A percentile compares a stretch with the other conserved stretches of the same genome.
These are phyloP conservation scores for Ennomos erosarius DNA, from an alignment of 2,888 invertebrate species.

Conservation along the genomic window DNA sequence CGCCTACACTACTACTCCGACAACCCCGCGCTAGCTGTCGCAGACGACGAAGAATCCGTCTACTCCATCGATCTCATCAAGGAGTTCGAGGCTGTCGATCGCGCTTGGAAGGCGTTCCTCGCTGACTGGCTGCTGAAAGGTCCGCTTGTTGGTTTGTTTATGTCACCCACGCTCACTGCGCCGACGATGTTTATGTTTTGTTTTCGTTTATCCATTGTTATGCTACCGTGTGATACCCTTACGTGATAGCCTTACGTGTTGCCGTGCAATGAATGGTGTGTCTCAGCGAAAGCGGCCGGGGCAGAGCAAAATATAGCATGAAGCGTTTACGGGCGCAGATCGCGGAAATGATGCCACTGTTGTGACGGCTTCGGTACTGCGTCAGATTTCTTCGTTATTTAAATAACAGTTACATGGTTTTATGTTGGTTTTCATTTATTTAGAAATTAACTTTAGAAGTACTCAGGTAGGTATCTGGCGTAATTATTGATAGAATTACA, in stretches of 20 bases:
- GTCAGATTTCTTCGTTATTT: constrained; percentile 26
- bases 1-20: constrained; percentile 94
- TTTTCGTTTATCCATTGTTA: constrained; percentile 39
- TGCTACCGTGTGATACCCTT: constrained; percentile 6
- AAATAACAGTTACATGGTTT: constrained; percentile 7
- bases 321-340: constrained; percentile 15
- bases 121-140: constrained; percentile 87
- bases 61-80: constrained; percentile 94
- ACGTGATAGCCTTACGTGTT: constrained; percentile 1
- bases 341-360: constrained; percentile 32
- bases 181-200: constrained; percentile 53
- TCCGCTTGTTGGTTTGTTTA: constrained; percentile 73
- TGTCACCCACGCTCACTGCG: constrained; percentile 61
- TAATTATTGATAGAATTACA: too few species aligned
- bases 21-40: constrained; percentile 88
- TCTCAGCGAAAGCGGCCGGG: not conserved
- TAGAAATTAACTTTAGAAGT: too few species aligned
- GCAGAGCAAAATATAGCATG: constrained; percentile 7
- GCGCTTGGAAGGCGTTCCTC: constrained; percentile 91
- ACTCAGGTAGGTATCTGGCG: too few species aligned
- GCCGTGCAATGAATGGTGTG: not conserved
- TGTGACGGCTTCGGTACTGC: constrained; percentile 19
- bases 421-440: not conserved
- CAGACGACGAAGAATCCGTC: constrained; percentile 86
- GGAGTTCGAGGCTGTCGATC: constrained; percentile 93